Evolutionary conservation across 2,797 vertebrate genomes (phyloP).

Genomic region (Dryobates pubescens): DNA sequence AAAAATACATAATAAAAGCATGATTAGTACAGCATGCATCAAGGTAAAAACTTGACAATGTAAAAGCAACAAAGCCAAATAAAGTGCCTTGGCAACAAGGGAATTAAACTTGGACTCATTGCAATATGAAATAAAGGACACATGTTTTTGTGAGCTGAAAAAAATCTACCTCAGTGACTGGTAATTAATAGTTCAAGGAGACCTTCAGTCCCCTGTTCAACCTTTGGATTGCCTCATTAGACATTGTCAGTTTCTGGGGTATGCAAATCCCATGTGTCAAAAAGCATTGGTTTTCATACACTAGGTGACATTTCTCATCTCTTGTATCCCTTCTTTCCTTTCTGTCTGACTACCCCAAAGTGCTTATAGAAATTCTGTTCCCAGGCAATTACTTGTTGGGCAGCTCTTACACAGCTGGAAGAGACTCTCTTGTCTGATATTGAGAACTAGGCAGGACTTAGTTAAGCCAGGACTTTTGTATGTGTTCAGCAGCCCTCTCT

Average conservation of each 20-base stretch:
- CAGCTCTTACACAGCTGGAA: not conserved
- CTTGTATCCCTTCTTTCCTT: not conserved
- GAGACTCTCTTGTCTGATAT: not conserved
- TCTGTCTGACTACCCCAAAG: not conserved
- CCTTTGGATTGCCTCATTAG: not conserved
- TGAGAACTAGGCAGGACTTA: not conserved
- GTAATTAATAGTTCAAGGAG: not conserved
- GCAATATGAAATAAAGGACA: not conserved
- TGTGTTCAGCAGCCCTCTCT: rapidly evolving
- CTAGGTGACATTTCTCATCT: not conserved
- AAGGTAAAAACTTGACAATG: not conserved
- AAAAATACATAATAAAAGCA: slow-evolving; percentile 47
- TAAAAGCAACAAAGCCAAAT: slow-evolving; percentile 12
- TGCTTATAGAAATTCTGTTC: not conserved
- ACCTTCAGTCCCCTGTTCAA: not conserved
- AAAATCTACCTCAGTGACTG: not conserved
- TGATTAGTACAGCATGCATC: slow-evolving; percentile 24
- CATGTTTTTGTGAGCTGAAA: not conserved
- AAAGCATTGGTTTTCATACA: not conserved
- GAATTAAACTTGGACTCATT: not conserved
- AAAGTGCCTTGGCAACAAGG: not conserved
- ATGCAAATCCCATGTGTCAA: not conserved
- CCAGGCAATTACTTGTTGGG: not conserved
- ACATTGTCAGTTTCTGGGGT: not conserved
- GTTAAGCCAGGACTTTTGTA: not conserved